phyloP scores from a whole-genome alignment of 2,888 invertebrate species.

The Lepas anatifera region DNA sequence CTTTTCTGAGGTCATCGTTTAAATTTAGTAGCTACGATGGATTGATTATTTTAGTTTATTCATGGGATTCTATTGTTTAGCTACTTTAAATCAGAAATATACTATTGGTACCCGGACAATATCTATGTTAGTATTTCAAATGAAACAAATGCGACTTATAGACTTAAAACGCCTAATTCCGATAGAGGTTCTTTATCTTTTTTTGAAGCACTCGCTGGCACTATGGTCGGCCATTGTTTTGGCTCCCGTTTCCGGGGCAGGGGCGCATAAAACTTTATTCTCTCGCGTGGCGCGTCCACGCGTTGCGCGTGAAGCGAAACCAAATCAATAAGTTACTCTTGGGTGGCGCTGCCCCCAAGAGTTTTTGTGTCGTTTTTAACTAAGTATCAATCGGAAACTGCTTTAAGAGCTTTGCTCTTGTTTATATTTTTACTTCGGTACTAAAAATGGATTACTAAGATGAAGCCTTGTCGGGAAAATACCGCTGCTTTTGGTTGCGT shows the following conservation, averaged over 20 bases:
- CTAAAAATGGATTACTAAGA: not conserved
- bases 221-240: not conserved
- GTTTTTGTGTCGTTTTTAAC: not conserved
- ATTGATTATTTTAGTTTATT: no score
- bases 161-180: no score
- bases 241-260: not conserved
- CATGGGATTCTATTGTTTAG: no score
- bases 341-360: not conserved
- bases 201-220: no score
- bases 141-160: no score
- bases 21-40: no score
- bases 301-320: not conserved
- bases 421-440: not conserved
- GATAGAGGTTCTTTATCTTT: no score
- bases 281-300: not conserved
- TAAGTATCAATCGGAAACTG: not conserved
- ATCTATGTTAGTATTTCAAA: no score
- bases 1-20: no score
- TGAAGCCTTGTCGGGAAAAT: not conserved
- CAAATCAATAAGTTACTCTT: not conserved
- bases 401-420: not conserved
- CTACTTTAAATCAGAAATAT: no score
- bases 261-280: not conserved
- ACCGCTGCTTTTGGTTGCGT: not conserved
- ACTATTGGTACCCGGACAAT: no score